These are phyloP conservation scores for Neomonachus schauinslandi DNA, from an alignment of 2,113 vertebrate genomes.

Conservation along the genomic window DNA sequence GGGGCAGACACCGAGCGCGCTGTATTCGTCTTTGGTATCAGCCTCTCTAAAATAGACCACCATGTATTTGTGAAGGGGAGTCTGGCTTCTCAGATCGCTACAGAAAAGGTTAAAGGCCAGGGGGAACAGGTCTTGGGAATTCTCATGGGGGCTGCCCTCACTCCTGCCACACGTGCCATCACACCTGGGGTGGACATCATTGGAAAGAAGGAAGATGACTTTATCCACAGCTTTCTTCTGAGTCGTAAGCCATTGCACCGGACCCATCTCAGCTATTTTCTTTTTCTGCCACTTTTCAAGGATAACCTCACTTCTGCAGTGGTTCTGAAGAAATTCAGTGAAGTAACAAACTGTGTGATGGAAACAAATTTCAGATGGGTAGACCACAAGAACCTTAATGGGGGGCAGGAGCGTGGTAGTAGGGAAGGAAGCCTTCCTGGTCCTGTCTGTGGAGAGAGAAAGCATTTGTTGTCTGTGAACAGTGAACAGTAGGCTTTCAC, in stretches of 20 bases:
- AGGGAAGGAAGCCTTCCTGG: background rate
- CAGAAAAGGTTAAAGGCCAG: constrained; percentile 89
- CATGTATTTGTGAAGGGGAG: constrained; percentile 84
- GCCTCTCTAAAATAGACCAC: constrained; percentile 85
- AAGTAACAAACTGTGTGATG: constrained; percentile 85
- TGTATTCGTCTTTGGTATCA: constrained; percentile 48
- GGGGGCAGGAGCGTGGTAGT: background rate
- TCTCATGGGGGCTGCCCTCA: constrained; percentile 44
- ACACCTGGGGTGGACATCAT: background rate
- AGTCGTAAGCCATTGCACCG: constrained; percentile 88
- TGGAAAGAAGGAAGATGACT: constrained; percentile 87
- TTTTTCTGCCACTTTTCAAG: constrained; percentile 90
- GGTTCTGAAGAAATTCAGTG: constrained; percentile 87
- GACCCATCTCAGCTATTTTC: constrained; percentile 88
- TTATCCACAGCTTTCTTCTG: constrained; percentile 83
- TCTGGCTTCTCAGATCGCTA: constrained; percentile 82
- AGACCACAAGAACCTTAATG: constrained; percentile 86
- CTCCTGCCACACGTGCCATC: constrained; percentile 49
- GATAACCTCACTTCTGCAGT: constrained; percentile 84
- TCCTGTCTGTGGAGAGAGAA: constrained; percentile 55
- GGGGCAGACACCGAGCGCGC: constrained; percentile 84
- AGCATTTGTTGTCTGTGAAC: background rate
- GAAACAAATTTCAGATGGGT: constrained; percentile 86
- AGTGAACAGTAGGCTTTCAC: background rate
- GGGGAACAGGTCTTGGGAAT: constrained; percentile 86